These are phyloP conservation scores for Acanthisitta chloris DNA, from an alignment of 2,113 vertebrate species.

Conservation along the genomic window DNA sequence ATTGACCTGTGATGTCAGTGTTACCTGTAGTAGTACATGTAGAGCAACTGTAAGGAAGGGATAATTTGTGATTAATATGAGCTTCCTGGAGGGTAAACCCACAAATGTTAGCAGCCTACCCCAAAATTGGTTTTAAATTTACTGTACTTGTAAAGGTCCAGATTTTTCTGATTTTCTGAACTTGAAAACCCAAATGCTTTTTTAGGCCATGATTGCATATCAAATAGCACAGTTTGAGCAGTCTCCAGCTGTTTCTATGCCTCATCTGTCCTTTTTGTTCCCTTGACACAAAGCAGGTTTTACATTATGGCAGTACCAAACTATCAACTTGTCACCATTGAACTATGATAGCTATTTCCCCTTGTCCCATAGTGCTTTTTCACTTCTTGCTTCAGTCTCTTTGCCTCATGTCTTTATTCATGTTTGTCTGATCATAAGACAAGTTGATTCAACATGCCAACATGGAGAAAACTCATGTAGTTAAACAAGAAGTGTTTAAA, in stretches of 20 bases:
- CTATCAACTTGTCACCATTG: neutral
- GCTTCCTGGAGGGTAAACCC: neutral
- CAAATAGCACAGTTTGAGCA: neutral
- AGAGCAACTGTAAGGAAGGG: neutral
- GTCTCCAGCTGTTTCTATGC: neutral
- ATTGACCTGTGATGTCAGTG: rapidly evolving
- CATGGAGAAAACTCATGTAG: neutral
- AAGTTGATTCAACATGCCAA: neutral
- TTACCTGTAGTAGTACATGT: neutral
- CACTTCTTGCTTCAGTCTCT: neutral
- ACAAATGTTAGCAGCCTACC: neutral
- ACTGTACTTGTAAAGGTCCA: neutral
- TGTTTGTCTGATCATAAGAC: neutral
- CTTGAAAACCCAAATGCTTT: neutral
- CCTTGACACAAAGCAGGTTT: neutral
- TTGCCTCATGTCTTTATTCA: neutral
- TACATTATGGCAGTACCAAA: neutral
- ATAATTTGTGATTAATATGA: neutral
- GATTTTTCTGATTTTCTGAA: neutral
- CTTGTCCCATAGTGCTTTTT: neutral
- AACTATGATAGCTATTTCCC: neutral
- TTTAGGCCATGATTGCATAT: neutral
- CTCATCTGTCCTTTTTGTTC: neutral
- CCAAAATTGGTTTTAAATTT: neutral
- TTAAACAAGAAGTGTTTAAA: neutral